Percentiles rank a stretch among this genome's conserved stretches.
These are phyloP conservation scores for Diplodus puntazzo DNA, from an alignment of 2,797 vertebrate species.

Conservation along the genomic window DNA sequence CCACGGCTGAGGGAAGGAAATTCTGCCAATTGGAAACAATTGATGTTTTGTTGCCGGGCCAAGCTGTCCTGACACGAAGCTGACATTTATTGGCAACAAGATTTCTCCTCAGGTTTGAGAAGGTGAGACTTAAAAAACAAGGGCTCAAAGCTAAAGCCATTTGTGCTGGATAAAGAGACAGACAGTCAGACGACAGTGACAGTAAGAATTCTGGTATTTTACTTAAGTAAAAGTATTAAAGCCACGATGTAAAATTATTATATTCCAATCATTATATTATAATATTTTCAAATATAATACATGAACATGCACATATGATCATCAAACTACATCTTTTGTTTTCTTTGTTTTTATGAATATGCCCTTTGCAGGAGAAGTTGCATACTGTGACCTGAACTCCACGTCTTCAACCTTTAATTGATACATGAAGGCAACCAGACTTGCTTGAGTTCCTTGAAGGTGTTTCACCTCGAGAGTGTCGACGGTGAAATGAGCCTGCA, in stretches of 20 bases:
- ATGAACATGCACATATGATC: no score
- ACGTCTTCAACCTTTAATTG: no score
- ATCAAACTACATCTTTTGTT: no score
- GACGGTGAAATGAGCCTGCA: no score
- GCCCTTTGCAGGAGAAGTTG: no score
- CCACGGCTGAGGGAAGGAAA: slow-evolving; percentile 69
- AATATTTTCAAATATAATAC: no score
- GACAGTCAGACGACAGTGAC: background rate
- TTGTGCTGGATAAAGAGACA: slow-evolving; percentile 30
- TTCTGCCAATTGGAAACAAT: slow-evolving; percentile 87
- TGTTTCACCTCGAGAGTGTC: no score
- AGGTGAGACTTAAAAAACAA: slow-evolving; percentile 60
- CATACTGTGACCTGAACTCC: no score
- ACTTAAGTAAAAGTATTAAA: background rate
- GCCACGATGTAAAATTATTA: background rate
- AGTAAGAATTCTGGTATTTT: background rate
- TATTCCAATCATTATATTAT: background rate
- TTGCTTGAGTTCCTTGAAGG: no score
- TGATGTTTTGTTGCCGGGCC: slow-evolving; percentile 86
- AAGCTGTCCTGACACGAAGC: slow-evolving; percentile 76
- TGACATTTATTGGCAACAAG: slow-evolving; percentile 75
- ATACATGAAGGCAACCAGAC: no score
- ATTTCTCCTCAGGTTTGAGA: slow-evolving; percentile 66
- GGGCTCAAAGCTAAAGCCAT: background rate
- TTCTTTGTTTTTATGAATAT: no score